A percentile compares a stretch with the other conserved stretches of the same genome.
Evolutionary conservation across 1,140 invertebrate species (phyloP).

Genomic region (Macrocentrus cingulum): DNA sequence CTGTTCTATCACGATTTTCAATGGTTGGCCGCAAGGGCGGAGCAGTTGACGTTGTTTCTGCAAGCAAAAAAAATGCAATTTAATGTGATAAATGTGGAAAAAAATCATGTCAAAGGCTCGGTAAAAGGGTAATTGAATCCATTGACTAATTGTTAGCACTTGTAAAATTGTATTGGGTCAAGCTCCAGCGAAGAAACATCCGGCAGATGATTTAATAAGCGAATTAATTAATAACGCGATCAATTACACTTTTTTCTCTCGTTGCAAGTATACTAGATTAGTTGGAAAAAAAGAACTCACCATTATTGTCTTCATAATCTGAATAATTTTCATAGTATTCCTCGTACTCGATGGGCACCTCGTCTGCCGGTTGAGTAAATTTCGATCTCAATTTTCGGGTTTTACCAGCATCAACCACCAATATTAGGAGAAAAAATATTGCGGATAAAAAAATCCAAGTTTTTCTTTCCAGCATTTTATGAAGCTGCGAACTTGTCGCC

Average conservation of each 20-base stretch:
- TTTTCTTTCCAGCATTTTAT: not conserved
- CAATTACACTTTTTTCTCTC: too few species aligned
- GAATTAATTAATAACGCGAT: slow-evolving; percentile 23
- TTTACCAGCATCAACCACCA: slow-evolving; percentile 10
- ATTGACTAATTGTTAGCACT: slow-evolving; percentile 7
- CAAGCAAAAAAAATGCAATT: not conserved
- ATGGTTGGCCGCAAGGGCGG: not conserved
- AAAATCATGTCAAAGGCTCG: too few species aligned
- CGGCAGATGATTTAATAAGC: slow-evolving; percentile 2
- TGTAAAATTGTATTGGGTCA: slow-evolving; percentile 5
- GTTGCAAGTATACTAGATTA: too few species aligned
- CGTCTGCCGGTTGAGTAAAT: slow-evolving; percentile 33
- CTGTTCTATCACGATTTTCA: not conserved
- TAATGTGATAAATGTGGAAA: not conserved
- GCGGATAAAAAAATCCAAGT: not conserved
- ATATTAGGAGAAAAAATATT: not conserved
- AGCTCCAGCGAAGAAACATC: slow-evolving; percentile 6
- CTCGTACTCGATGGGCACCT: slow-evolving; percentile 32
- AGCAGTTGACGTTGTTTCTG: slow-evolving; percentile 20
- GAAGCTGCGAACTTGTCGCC: slow-evolving; percentile 33
- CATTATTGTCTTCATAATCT: slow-evolving; percentile 44
- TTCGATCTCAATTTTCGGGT: slow-evolving; percentile 37
- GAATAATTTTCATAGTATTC: slow-evolving; percentile 45
- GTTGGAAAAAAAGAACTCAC: slow-evolving; percentile 33
- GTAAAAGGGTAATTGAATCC: not conserved